Evolutionary conservation across 2,113 vertebrate species (phyloP).

Genomic region (Cynopterus brachyotis): DNA sequence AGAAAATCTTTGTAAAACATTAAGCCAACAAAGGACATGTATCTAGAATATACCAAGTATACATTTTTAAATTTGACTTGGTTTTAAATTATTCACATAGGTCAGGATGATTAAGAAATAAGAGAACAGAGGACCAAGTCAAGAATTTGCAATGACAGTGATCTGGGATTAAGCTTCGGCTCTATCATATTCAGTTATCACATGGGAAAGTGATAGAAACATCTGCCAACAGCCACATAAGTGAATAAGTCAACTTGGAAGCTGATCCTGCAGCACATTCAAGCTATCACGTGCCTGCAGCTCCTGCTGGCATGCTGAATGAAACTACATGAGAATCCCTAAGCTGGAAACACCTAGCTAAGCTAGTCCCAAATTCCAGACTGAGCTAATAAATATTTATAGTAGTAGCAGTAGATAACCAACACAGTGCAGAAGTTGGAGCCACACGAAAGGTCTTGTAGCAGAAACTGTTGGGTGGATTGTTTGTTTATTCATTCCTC

Average conservation of each 20-base stretch:
- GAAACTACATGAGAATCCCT: neutral
- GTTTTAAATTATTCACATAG: neutral
- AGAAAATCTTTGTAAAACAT: neutral
- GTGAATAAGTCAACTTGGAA: neutral
- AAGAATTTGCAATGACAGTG: neutral
- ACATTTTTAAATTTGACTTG: neutral
- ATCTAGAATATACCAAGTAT: neutral
- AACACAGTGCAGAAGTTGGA: neutral
- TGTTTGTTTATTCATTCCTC: neutral
- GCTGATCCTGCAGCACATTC: neutral
- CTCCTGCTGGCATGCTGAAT: no score
- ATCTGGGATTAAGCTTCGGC: neutral
- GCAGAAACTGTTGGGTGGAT: neutral
- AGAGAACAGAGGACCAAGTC: neutral
- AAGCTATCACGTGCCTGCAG: neutral
- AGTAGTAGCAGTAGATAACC: neutral
- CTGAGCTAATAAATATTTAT: neutral
- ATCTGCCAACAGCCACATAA: neutral
- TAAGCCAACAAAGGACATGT: neutral
- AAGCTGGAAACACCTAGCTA: neutral
- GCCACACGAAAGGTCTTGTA: no score
- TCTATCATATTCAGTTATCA: neutral
- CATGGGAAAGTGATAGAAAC: neutral
- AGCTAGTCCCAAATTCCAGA: neutral
- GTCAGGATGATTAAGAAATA: neutral